phyloP scores from a whole-genome alignment of 2,888 invertebrate genomes.

The Synergus itoensis region DNA sequence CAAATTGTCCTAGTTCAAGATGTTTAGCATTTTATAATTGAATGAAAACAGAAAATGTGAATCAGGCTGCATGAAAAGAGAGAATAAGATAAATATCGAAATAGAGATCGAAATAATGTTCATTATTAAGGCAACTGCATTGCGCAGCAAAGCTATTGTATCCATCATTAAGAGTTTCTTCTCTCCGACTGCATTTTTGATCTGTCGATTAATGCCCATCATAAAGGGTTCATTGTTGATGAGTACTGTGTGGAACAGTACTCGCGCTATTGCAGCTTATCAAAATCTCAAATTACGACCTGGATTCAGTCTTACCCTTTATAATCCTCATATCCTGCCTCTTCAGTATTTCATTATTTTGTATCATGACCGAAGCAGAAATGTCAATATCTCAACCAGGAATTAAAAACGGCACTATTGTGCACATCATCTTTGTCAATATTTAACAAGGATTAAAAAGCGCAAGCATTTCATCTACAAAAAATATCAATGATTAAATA shows the following conservation, averaged over 20 bases:
- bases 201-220: constrained; percentile 35
- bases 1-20: too few relatives aligned
- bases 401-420: neutral
- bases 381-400: neutral
- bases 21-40: too few relatives aligned
- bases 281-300: constrained; percentile 40
- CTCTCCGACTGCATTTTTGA: constrained; percentile 22
- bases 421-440: neutral
- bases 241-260: constrained; percentile 11
- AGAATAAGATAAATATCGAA: neutral
- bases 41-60: neutral
- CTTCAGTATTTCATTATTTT: constrained; percentile 35
- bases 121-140: neutral
- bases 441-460: neutral
- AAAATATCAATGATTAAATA: neutral
- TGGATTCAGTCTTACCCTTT: constrained; percentile 30
- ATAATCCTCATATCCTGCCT: constrained; percentile 38
- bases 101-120: neutral
- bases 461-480: constrained; percentile 1
- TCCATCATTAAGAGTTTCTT: constrained; percentile 9
- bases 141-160: constrained; percentile 9
- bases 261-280: constrained; percentile 30
- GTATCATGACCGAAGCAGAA: constrained; percentile 1
- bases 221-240: constrained; percentile 37
- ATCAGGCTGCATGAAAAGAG: too few relatives aligned